These are phyloP conservation scores for Tachycineta bicolor DNA, from an alignment of 2,113 vertebrate species.

Conservation along the genomic window DNA sequence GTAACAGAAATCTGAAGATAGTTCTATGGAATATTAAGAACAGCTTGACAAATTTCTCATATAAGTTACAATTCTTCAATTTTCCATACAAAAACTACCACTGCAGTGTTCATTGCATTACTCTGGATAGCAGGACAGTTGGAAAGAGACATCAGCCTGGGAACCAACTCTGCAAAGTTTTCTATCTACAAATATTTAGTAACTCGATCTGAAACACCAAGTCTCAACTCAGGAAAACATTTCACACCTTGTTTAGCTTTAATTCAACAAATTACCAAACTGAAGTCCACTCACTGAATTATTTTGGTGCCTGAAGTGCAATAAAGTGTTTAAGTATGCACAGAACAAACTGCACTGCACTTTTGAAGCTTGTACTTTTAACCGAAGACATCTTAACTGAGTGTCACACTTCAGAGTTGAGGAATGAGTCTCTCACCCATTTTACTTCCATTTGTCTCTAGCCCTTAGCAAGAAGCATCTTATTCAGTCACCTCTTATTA, in stretches of 20 bases:
- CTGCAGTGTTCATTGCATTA: accelerated
- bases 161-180: not conserved
- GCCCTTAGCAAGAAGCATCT: not conserved
- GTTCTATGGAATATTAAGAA: not conserved
- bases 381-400: not conserved
- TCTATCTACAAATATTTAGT: not conserved
- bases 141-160: not conserved
- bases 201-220: not conserved
- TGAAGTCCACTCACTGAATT: not conserved
- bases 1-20: not conserved
- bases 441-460: constrained; percentile 36
- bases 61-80: not conserved
- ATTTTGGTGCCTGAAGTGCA: not conserved
- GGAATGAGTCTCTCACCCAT: constrained; percentile 11
- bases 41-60: not conserved
- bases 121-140: not conserved
- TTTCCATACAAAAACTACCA: not conserved
- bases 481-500: constrained; percentile 33
- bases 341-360: not conserved
- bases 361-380: not conserved
- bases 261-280: not conserved
- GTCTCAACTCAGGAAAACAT: not conserved
- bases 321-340: not conserved
- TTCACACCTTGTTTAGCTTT: not conserved
- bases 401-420: not conserved